These are phyloP conservation scores for Coendou prehensilis DNA, from an alignment of 2,797 vertebrate genomes.

Conservation along the genomic window DNA sequence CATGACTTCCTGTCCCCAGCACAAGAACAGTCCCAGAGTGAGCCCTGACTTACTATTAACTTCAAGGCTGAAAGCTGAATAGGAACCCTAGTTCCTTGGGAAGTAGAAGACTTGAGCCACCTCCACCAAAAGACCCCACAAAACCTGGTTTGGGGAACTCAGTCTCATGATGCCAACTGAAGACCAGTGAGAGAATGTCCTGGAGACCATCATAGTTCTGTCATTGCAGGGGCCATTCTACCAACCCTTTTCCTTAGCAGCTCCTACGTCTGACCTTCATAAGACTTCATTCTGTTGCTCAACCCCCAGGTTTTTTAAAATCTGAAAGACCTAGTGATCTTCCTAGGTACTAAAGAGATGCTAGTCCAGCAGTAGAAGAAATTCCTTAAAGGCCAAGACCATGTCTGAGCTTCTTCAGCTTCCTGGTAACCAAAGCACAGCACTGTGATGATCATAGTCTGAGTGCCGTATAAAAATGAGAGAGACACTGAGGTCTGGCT, in stretches of 20 bases:
- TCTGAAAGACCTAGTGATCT: neutral
- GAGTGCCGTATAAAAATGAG: neutral
- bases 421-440: neutral
- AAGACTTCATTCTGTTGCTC: neutral
- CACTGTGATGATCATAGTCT: neutral
- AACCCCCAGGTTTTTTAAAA: neutral
- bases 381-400: slow-evolving; percentile 10
- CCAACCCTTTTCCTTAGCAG: neutral
- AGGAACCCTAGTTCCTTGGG: neutral
- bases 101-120: neutral
- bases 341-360: neutral
- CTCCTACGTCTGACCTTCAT: neutral
- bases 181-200: neutral
- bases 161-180: neutral
- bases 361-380: neutral
- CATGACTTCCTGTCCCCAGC: neutral
- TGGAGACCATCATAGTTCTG: neutral
- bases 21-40: neutral
- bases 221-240: neutral
- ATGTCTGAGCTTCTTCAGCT: neutral
- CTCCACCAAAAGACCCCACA: neutral
- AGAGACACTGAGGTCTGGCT: neutral
- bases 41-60: neutral
- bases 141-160: neutral
- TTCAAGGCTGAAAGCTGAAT: neutral